Conservation (phyloP, 2,113 vertebrate genomes). For the Promerops cafer region DNA sequence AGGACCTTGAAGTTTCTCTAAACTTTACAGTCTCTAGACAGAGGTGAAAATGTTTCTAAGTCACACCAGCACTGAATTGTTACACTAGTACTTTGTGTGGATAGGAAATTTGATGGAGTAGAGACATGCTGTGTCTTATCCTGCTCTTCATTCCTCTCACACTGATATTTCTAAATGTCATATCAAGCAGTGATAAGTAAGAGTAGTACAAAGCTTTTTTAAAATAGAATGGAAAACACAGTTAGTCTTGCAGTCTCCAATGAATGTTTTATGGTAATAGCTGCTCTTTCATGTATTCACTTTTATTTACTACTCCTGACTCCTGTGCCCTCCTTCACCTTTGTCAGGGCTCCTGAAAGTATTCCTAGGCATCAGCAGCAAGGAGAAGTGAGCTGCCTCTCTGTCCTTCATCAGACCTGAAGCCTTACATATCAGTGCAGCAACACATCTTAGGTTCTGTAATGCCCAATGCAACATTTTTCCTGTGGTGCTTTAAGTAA, state of each 20-base stretch:
- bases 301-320: neutral
- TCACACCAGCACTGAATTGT: neutral
- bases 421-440: neutral
- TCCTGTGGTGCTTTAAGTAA: neutral
- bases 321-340: neutral
- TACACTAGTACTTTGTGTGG: neutral
- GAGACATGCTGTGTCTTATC: neutral
- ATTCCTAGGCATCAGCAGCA: neutral
- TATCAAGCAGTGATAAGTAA: neutral
- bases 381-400: neutral
- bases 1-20: neutral
- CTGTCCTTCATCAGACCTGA: neutral
- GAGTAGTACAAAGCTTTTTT: neutral
- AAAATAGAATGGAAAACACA: neutral
- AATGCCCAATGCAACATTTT: neutral
- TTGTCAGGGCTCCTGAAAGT: neutral
- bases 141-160: neutral
- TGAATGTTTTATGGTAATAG: neutral
- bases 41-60: neutral
- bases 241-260: neutral
- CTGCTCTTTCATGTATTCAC: neutral
- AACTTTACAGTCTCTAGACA: neutral
- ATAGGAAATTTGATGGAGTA: neutral
- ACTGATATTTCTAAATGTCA: neutral
- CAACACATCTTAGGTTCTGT: neutral